A percentile compares a stretch with the other conserved stretches of the same genome.
Conservation (phyloP, 2,113 vertebrate genomes). For the Rhizomys pruinosus region DNA sequence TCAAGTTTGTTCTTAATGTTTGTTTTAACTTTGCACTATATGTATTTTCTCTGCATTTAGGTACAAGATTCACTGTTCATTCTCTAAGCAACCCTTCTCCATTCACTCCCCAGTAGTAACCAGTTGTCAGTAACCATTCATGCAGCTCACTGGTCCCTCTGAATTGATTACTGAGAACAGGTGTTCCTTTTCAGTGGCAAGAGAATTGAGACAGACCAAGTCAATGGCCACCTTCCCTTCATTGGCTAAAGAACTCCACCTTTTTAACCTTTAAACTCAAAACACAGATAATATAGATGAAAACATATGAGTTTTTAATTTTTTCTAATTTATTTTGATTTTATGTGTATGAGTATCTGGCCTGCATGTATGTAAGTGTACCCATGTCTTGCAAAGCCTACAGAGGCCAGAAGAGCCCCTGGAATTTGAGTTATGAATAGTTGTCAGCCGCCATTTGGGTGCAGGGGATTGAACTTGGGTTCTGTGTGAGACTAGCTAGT, state of each 20-base stretch:
- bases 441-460: too few species aligned
- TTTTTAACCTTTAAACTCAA: constrained; percentile 27
- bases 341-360: too few species aligned
- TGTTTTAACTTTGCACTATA: background rate
- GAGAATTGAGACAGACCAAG: background rate
- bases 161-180: background rate
- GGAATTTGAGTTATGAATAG: too few species aligned
- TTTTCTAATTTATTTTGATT: too few species aligned
- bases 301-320: background rate
- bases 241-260: background rate
- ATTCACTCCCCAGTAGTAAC: background rate
- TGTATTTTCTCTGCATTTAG: constrained; percentile 4
- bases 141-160: background rate
- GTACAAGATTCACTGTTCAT: background rate
- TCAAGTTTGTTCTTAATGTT: background rate
- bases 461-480: too few species aligned
- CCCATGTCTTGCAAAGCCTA: too few species aligned
- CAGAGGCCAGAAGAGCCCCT: too few species aligned
- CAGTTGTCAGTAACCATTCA: background rate
- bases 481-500: too few species aligned
- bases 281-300: background rate
- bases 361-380: too few species aligned
- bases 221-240: background rate
- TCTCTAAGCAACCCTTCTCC: background rate
- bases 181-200: background rate